Percentiles rank a stretch among this genome's conserved stretches.
Conservation (phyloP, 2,113 vertebrate species). For the Oceanodroma tethys region DNA sequence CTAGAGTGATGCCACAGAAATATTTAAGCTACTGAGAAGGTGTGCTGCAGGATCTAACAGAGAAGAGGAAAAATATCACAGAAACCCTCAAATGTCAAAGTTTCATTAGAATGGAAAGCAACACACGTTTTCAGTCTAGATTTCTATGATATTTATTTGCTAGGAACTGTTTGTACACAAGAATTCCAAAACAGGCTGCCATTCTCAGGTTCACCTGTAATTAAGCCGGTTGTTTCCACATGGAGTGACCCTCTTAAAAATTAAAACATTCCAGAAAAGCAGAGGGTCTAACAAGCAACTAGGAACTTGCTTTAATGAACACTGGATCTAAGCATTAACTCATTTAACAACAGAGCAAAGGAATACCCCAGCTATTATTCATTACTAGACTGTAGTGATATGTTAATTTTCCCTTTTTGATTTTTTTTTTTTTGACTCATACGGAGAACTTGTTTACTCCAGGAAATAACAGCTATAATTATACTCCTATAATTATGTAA, state of each 20-base stretch:
- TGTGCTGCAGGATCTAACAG: background rate
- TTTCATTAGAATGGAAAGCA: background rate
- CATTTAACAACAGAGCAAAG: background rate
- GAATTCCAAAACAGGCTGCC: background rate
- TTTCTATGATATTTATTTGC: background rate
- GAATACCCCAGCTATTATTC: background rate
- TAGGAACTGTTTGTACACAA: background rate
- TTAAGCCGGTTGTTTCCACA: background rate
- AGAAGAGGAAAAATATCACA: background rate
- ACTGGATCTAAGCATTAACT: background rate
- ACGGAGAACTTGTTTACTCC: background rate
- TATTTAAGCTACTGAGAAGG: background rate
- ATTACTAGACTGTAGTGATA: background rate
- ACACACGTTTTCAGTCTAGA: background rate
- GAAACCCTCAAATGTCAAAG: background rate
- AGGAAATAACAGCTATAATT: background rate
- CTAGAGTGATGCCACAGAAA: background rate
- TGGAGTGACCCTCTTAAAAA: background rate
- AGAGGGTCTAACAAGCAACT: background rate
- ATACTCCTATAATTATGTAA: background rate
- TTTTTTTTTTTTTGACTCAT: background rate
- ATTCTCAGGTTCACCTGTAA: background rate
- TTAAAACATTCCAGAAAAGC: background rate
- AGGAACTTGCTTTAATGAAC: background rate
- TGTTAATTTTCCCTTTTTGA: background rate